A percentile compares a stretch with the other conserved stretches of the same genome.
Conservation (phyloP, 2,797 vertebrate genomes). For the Spatula versicolor region DNA sequence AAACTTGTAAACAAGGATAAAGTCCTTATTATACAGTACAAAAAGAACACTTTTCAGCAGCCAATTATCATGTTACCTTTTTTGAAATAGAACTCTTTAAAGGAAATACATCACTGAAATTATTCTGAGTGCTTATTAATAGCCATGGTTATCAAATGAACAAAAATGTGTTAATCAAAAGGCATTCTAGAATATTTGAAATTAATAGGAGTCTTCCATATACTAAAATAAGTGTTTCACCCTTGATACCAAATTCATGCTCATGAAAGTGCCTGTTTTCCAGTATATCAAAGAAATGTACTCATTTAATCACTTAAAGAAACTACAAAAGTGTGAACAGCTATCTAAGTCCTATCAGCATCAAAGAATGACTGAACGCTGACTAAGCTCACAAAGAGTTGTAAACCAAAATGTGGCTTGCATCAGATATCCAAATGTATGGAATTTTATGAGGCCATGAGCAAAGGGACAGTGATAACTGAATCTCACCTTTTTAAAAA, state of each 20-base stretch:
- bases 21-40: constrained; percentile 10
- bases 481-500: background rate
- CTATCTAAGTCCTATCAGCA: rapidly evolving
- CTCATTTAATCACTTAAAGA: background rate
- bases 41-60: constrained; percentile 21
- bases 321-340: background rate
- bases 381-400: background rate
- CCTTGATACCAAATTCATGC: background rate
- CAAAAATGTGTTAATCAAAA: background rate
- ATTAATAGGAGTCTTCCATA: background rate
- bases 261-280: background rate
- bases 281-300: background rate
- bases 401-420: background rate
- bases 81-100: constrained; percentile 27
- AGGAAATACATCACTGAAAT: background rate
- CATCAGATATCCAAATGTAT: background rate
- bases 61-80: constrained; percentile 26
- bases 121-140: background rate
- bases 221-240: background rate
- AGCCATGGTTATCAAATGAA: background rate
- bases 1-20: background rate
- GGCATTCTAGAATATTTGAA: background rate
- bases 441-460: background rate
- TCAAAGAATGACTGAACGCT: background rate
- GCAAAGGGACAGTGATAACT: background rate